Base-by-base conservation (phyloP, 1,140 invertebrate species). In the Doryteuthis pealeii region DNA sequence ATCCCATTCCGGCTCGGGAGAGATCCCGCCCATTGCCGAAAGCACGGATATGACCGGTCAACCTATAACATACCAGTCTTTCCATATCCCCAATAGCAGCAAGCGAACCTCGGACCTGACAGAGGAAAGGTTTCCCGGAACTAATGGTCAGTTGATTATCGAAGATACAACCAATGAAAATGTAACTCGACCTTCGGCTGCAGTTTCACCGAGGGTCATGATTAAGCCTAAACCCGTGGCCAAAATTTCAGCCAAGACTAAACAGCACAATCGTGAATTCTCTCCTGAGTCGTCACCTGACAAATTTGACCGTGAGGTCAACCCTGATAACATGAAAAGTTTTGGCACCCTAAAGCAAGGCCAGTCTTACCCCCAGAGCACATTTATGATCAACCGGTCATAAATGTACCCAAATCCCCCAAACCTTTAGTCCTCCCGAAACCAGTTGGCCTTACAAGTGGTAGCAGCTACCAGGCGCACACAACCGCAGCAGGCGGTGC, bases 121-220 rank as follows among this genome's bases (percentile, higher is more conserved):
- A 18, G 66, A 68, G 32, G 79, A 82, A 26, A 62, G 77, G 4
- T 77, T 68, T 30, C 45, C 45, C 6, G 71, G 49, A 10, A 72
- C 66, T 18, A 94, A 96, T 83, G 94, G 94, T 28, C 94, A 96
- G 86, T 92, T 95, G 66, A 95, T 94, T 31, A 68, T 68, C n/a
- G 66, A 68, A 18, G 66, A 68, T 30, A 68, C 66, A 15, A 15
- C 15, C 8, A 33, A 18, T 75, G 30, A 70, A 70, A n/a, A 74
- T 76, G 30, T 58, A n/a, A 28, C 22, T 35, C 68, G 40, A 22
- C 8, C 79, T 76, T 49, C 92, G 94, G 95, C 33, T 93, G 3
- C 88, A 95, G 75, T 95, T 0, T 91, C 95, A 76, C 95, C 95
- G 3, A 90, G 94, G 81, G 83, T 85, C 32, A 89, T 94, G 6